Evolutionary conservation across 2,797 vertebrate genomes (phyloP).

Genomic region (Dipus sagitta): DNA sequence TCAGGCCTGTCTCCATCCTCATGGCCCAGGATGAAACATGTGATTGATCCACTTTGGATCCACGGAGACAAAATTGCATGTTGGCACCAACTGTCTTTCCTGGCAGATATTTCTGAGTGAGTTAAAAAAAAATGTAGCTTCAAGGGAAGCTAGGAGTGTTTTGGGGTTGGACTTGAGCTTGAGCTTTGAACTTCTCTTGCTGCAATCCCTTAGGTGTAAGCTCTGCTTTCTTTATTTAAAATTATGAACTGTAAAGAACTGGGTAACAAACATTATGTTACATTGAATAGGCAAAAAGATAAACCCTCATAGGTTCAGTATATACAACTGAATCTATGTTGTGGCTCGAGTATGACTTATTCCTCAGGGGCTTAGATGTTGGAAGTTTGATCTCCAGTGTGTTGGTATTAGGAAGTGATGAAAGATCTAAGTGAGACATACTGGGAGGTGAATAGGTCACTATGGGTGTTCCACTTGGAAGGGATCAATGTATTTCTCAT

Average conservation of each 20-base stretch:
- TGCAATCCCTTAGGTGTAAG: neutral
- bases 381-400: no score
- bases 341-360: neutral
- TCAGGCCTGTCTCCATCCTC: neutral
- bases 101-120: neutral
- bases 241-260: neutral
- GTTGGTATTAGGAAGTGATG: neutral
- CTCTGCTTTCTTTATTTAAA: neutral
- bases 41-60: neutral
- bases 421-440: neutral
- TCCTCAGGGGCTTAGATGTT: no score
- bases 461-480: neutral
- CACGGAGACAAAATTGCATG: neutral
- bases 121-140: neutral
- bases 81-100: neutral
- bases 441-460: neutral
- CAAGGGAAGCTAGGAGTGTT: no score
- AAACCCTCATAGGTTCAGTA: neutral
- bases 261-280: neutral
- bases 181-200: neutral
- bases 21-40: neutral
- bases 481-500: neutral
- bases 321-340: neutral
- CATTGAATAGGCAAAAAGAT: neutral
- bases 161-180: neutral